These are phyloP conservation scores for Propithecus deckenii DNA, from an alignment of 2,797 vertebrate species.

Conservation along the genomic window DNA sequence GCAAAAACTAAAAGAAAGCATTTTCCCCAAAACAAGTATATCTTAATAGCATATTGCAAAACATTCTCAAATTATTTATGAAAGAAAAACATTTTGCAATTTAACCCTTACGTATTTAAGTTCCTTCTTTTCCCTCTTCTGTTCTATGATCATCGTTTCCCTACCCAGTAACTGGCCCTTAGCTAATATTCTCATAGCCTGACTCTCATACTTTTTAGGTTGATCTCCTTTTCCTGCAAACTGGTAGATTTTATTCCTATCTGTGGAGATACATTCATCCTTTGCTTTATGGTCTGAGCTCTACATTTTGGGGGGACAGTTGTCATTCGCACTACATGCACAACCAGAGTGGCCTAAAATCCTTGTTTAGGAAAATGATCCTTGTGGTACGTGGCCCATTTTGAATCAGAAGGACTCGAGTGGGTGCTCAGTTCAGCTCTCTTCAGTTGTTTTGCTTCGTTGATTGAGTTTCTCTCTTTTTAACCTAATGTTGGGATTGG, in stretches of 20 bases:
- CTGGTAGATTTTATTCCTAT: not conserved
- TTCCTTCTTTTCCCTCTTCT: not conserved
- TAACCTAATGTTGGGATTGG: not conserved
- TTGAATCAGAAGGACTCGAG: not conserved
- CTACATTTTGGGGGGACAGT: not conserved
- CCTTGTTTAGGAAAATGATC: not conserved
- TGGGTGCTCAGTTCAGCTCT: not conserved
- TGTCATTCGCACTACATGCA: not conserved
- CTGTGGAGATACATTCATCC: not conserved
- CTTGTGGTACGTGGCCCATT: rapidly evolving
- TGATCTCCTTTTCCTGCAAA: not conserved
- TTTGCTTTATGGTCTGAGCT: not conserved
- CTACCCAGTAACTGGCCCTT: not conserved
- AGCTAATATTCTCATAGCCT: not conserved
- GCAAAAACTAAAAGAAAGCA: not conserved
- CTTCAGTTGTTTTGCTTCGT: not conserved
- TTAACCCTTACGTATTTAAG: not conserved
- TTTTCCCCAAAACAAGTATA: not conserved
- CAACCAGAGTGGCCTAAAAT: not conserved
- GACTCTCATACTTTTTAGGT: not conserved
- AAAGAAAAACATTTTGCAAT: not conserved
- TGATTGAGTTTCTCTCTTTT: not conserved
- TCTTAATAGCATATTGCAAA: not conserved
- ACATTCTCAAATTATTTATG: not conserved
- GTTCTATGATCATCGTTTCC: not conserved